Base-by-base conservation (phyloP, 2,888 invertebrate genomes). In the Latrodectus hesperus region DNA sequence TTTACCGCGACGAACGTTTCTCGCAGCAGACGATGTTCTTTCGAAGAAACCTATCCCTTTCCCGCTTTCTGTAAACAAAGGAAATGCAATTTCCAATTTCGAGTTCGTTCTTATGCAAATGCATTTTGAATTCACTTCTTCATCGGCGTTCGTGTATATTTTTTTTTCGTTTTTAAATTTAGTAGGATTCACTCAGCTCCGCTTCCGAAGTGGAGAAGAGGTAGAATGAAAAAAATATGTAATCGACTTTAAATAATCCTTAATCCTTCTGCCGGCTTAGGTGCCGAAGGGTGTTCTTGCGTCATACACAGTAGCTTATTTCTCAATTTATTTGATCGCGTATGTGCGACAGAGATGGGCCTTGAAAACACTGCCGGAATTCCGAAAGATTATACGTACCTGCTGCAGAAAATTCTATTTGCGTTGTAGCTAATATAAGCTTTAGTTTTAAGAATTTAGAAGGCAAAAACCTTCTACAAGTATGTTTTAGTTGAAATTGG, bases 161-260 rank as follows among this genome's bases (percentile, higher is more conserved):
- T 79, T 71, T 71, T 70, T 64, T 67, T 65, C 72, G n/a, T n/a
- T 60, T 60, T 12, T n/a, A 60, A n/a, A 60, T 64, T 80, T 49
- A 80, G 85, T 86, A 84, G 81, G 76, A 87, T 87, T 87, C 86
- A 87, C 81, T 87, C 78, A 60, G n/a, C 84, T 84, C 73, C 49
- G 38, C 16, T 60, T 55, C 55, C 70, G 53, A 79, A 14, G 10
- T 51, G 60, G 55, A 38, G 51, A 49, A 51, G 51, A 14, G 51
- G 51, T 16, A 72, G 52, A 74, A 55, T 10, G 16, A 74, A 38
- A 65, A 38, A 81, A 55, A 75, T 55, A 78, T 52, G 75, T 73
- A 81, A 81, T 86, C 81, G 86, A 87, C 86, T 87, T 87, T 87
- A 87, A 87, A 87, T 87, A 87, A 87, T 87, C 86, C 86, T 75